Evolutionary conservation across 2,113 vertebrate species (phyloP), one percentile per base, ranked within the genome.

Genomic region (Misgurnus anguillicaudatus): DNA sequence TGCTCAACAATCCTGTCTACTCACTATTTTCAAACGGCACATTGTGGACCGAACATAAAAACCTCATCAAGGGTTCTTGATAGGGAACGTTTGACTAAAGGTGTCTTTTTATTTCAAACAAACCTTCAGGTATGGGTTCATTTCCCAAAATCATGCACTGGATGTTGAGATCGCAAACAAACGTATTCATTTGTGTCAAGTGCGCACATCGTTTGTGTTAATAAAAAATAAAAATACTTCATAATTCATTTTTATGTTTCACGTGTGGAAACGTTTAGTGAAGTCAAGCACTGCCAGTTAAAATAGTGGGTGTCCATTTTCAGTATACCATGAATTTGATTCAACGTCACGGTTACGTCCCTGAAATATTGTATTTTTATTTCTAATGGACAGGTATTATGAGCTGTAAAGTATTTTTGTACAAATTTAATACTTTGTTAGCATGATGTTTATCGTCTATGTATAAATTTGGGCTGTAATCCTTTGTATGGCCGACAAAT

Each of bases 381-480:
- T 98, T 98, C 93, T 94, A 96, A 94, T 94, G 95, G 95, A 97
- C 94, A 94, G 94, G 96, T 95, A 99, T 96, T 95, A 88, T 87
- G 94, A 96, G 95, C 95, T 97, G 96, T 96, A 98, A 99, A 99
- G 96, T 99, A 98, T 99, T 99, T 99, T 99, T 98, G 97, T 99
- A 99, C 96, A 98, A 98, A 98, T 99, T 98, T 98, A 98, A 97
- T 99, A 99, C 97, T 98, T 98, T 98, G 98, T 97, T 98, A 98
- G 98, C 98, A 98, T 98, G 98, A 93, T 93, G 96, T 98, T 97
- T 96, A 97, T 98, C 91, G 92, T 98, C 94, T 93, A 92, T 96
- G 95, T 98, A 94, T 94, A 93, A 89, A 95, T 93, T 93, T 94
- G 93, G 94, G 93, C 95, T 95, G 94, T 93, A 92, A 93, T 94